Percentiles rank a stretch among this genome's conserved stretches.
These are phyloP conservation scores for Bucorvus abyssinicus DNA, from an alignment of 2,797 vertebrate species.

Conservation along the genomic window DNA sequence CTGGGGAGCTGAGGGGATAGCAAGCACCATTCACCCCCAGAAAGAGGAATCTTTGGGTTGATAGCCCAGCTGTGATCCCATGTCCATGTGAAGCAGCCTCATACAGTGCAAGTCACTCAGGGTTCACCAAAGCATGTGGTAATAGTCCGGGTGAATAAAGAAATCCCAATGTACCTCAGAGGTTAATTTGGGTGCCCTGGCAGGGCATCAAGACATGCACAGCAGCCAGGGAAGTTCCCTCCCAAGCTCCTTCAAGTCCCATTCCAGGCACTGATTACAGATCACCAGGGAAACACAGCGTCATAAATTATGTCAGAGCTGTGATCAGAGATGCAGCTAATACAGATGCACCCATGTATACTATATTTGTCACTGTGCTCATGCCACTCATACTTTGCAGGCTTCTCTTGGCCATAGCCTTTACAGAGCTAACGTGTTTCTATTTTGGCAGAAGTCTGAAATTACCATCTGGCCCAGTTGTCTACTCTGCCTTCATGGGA, in stretches of 20 bases:
- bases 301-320: not conserved
- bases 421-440: not conserved
- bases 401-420: not conserved
- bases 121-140: not conserved
- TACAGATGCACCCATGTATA: not conserved
- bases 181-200: not conserved
- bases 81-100: not conserved
- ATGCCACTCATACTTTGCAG: not conserved
- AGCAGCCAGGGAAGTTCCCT: not conserved
- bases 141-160: not conserved
- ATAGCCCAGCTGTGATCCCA: not conserved
- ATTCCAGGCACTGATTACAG: not conserved
- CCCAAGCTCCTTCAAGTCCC: not conserved
- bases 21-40: not conserved
- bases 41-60: not conserved
- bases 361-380: not conserved
- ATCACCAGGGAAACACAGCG: not conserved
- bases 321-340: not conserved
- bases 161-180: not conserved
- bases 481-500: not conserved
- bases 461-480: not conserved
- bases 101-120: fast-evolving
- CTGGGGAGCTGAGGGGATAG: not conserved
- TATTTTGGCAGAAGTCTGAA: not conserved
- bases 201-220: not conserved